These are phyloP conservation scores for Dasypus novemcinctus DNA, from an alignment of 2,113 vertebrate genomes.

Conservation along the genomic window DNA sequence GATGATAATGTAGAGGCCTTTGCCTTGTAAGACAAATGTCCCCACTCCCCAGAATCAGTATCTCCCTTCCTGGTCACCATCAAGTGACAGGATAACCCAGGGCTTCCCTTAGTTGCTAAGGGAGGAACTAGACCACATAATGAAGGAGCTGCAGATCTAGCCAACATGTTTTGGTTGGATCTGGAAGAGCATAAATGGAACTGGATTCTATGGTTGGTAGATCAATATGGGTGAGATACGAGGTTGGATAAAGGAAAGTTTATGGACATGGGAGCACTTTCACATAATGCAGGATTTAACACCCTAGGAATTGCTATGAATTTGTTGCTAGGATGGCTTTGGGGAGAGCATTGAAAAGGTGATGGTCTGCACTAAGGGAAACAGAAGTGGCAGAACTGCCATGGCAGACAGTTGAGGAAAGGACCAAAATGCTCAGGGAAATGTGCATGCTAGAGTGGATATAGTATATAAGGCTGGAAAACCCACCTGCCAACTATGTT, in stretches of 20 bases:
- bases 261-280: neutral
- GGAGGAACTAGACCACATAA: neutral
- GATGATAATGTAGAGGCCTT: neutral
- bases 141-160: neutral
- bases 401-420: neutral
- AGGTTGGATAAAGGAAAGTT: neutral
- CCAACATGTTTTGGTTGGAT: neutral
- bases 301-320: neutral
- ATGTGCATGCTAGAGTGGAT: neutral
- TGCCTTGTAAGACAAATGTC: neutral
- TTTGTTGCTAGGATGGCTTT: neutral
- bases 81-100: neutral
- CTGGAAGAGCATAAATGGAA: neutral
- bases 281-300: neutral
- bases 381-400: neutral
- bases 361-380: neutral
- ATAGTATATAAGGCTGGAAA: neutral
- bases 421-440: neutral
- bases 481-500: neutral
- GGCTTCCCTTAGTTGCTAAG: neutral
- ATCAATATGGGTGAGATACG: neutral
- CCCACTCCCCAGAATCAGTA: neutral
- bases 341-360: neutral
- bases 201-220: neutral
- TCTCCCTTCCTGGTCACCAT: neutral